Base-by-base conservation (phyloP, 1,140 invertebrate species). In the Xylocopa sonorina region DNA sequence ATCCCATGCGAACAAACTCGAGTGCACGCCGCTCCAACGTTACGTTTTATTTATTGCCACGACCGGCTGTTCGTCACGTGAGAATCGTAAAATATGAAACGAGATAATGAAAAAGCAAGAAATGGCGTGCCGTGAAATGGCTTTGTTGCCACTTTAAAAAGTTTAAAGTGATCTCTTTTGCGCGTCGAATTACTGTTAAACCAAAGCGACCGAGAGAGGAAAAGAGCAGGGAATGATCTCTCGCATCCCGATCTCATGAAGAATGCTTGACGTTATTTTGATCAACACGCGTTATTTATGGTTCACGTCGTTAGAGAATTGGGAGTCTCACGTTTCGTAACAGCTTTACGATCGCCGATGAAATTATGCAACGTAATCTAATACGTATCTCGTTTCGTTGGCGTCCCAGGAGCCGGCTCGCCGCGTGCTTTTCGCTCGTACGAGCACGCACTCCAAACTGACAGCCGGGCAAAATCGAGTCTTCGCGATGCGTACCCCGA, bases 331-430 rank as follows among this genome's bases (percentile, higher is more conserved):
- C 73, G 80, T 89, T 89, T 87, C 85, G 81, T 81, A 89, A 89
- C 88, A 88, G 81, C 81, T 89, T 90, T 89, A 87, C 86, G 86
- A 90, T 88, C 72, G 80, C 84, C 87, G 87, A 90, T 92, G 89
- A 90, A 91, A 91, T 92, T 92, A 90, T 89, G 90, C 86, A 91
- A 91, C 78, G 88, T 89, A 90, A 91, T 91, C 83, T 86, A 88
- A 92, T 88, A 89, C 86, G 88, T 88, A 86, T 91, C 86, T 86
- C 77, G 85, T 91, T 90, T 88, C 89, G 82, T 72, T 80, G 67
- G 73, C 86, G 73, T 81, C 78, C 74, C 67, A 57, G 78, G 83
- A 87, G 83, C 80, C 83, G 46, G 34, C 14, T 48, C 43, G 69
- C 53, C 76, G 57, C 80, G 64, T 86, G 80, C 64, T 86, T 79